phyloP scores from a whole-genome alignment of 2,888 invertebrate species.

The Drosophila colorata region DNA sequence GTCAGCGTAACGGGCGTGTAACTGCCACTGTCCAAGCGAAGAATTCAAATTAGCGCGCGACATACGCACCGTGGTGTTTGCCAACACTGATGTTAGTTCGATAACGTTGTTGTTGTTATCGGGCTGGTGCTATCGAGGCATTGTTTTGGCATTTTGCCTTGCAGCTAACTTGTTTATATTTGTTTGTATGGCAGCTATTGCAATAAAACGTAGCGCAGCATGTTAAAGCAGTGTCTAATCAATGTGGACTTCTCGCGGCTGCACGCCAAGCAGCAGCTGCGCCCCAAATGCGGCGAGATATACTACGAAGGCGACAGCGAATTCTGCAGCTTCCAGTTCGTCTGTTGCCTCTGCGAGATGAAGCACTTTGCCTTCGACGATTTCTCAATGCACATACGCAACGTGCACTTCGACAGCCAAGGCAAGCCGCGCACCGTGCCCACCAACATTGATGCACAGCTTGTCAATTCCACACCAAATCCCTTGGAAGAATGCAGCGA shows the following conservation, averaged over 20 bases:
- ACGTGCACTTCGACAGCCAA: conserved; percentile 58
- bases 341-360: conserved; percentile 69
- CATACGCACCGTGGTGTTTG: not conserved
- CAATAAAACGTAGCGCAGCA: conserved; percentile 43
- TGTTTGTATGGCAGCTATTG: conserved; percentile 29
- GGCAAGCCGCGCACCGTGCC: conserved; percentile 43
- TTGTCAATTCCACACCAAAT: not conserved
- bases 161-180: conserved; percentile 34
- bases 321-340: conserved; percentile 54
- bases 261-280: conserved; percentile 56
- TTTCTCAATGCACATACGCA: conserved; percentile 65
- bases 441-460: not conserved
- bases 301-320: conserved; percentile 61
- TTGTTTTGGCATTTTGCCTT: conserved; percentile 22
- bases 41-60: conserved; percentile 33
- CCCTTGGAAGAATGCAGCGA: conserved; percentile 4
- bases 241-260: conserved; percentile 61
- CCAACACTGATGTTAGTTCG: conserved; percentile 30
- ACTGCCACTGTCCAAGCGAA: conserved; percentile 22
- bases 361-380: conserved; percentile 70
- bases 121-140: conserved; percentile 15
- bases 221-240: conserved; percentile 67
- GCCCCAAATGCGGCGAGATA: conserved; percentile 72
- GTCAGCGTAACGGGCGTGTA: conserved; percentile 38
- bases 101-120: conserved; percentile 19